Base-by-base conservation (phyloP, 2,113 vertebrate genomes). In the Takifugu flavidus region DNA sequence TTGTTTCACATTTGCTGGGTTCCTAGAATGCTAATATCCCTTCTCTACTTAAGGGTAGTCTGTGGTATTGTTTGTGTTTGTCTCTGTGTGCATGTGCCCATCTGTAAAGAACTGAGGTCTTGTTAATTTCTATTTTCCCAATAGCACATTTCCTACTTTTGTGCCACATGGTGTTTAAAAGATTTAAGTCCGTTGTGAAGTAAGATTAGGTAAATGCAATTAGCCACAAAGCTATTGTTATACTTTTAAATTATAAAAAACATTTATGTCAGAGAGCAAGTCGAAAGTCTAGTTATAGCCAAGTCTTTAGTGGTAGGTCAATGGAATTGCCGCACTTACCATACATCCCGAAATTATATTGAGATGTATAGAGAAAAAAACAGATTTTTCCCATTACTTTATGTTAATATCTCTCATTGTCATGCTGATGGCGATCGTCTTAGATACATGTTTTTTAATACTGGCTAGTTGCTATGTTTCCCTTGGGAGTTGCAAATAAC, bases 111-210 rank as follows among this genome's bases (percentile, higher is more conserved):
- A 3, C n/a, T 14, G 15, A 25, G 15, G 11, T 64, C 44, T 43
- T 13, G 34, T 75, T 20, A 20, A 20, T 20, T 20, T 20, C 20
- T 20, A 20, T 20, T 20, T 55, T 76, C 29, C 53, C 25, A 62
- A 45, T 5, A 53, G 28, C 45, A 29, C 61, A 58, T 69, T 59
- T 65, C 71, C 47, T 70, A 39, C 31, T 39, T 62, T 61, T 74
- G 49, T 68, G 8, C 15, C 46, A 25, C 1, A 15, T 1, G 15
- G 31, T 59, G 26, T 61, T 42, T 55, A 53, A 43, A 39, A 29
- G 10, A 46, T 15, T 28, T 25, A 20, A 20, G 20, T 20, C 2
- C 28, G 29, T 27, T 4, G 27, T 56, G 34, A 26, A 69, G 47
- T 6, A 54, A 59, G 3, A 54, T 56, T 3, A 53, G n/a, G 53